A percentile compares a stretch with the other conserved stretches of the same genome.
phyloP scores from a whole-genome alignment of 2,797 vertebrate species.

The Periophthalmus magnuspinnatus region DNA sequence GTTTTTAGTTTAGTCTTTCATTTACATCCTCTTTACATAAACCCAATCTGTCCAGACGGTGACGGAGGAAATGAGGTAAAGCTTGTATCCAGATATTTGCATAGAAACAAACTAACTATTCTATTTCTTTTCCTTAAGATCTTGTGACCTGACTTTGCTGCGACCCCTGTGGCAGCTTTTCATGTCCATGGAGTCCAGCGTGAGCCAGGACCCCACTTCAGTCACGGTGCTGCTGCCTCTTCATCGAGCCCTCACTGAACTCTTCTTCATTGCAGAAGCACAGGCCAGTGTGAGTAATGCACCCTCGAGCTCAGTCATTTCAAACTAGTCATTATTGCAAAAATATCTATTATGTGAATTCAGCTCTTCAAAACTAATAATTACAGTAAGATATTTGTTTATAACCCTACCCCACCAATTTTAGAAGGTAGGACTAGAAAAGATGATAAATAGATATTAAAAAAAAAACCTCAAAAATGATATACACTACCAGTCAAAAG shows the following conservation, averaged over 20 bases:
- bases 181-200: conserved; percentile 86
- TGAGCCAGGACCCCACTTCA: conserved; percentile 83
- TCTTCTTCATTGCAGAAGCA: conserved; percentile 93
- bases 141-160: conserved; percentile 89
- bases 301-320: neutral
- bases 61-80: conserved; percentile 53
- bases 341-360: neutral
- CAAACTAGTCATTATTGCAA: neutral
- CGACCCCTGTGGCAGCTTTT: conserved; percentile 95
- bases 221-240: conserved; percentile 90
- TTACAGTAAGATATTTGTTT: neutral
- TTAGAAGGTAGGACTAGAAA: no score
- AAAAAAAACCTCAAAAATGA: no score
- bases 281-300: conserved; percentile 84
- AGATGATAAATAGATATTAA: no score
- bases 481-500: no score
- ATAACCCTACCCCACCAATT: no score
- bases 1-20: conserved; percentile 15
- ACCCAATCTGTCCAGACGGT: conserved; percentile 40
- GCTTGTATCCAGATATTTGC: conserved; percentile 63
- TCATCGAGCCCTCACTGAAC: conserved; percentile 93
- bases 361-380: neutral
- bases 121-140: conserved; percentile 72
- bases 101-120: conserved; percentile 42
- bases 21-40: conserved; percentile 66